phyloP scores from a whole-genome alignment of 2,888 invertebrate species.

The Andrena minutula region DNA sequence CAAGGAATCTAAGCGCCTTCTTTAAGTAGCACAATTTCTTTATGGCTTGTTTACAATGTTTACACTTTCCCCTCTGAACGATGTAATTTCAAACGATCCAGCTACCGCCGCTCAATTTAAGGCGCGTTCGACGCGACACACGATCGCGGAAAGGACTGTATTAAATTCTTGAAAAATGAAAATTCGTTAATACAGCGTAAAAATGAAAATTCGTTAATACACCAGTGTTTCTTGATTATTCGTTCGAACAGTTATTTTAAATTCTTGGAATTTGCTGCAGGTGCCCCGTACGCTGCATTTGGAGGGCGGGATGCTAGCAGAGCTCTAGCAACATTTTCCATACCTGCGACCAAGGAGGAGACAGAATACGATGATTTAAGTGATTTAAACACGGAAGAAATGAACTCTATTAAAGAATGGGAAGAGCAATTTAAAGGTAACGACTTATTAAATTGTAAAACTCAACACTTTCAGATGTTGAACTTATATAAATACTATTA shows the following conservation, averaged over 20 bases:
- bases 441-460: background rate
- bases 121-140: background rate
- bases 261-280: slow-evolving; percentile 85
- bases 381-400: slow-evolving; percentile 96
- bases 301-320: slow-evolving; percentile 98
- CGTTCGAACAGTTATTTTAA: slow-evolving; percentile 5
- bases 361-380: slow-evolving; percentile 96
- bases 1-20: background rate
- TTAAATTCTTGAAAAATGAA: too few species aligned
- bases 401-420: slow-evolving; percentile 98
- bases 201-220: too few species aligned
- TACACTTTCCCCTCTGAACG: background rate
- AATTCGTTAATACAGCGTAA: too few species aligned
- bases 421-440: slow-evolving; percentile 97
- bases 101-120: background rate
- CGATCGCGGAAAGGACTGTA: background rate
- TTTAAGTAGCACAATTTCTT: background rate
- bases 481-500: background rate
- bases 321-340: slow-evolving; percentile 96
- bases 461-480: slow-evolving; percentile 9
- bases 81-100: background rate
- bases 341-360: slow-evolving; percentile 90
- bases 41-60: background rate
- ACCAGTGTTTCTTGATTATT: too few species aligned
- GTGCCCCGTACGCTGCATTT: slow-evolving; percentile 97